These are phyloP conservation scores for Zaprionus vittiger DNA, from an alignment of 1,140 invertebrate genomes.

Conservation along the genomic window DNA sequence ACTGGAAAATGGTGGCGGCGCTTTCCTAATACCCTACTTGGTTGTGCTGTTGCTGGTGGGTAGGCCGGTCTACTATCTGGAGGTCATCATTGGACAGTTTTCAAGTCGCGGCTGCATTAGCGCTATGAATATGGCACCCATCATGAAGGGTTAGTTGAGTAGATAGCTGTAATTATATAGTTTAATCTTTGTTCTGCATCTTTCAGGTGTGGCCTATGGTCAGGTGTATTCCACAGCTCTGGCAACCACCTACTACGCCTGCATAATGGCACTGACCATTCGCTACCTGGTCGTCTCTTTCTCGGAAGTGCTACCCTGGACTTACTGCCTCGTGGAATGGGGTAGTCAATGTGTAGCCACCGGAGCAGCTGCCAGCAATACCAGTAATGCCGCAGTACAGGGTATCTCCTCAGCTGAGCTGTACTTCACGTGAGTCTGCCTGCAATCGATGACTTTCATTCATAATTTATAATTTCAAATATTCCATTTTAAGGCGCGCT, in stretches of 20 bases:
- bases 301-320: slow-evolving; percentile 88
- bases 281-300: slow-evolving; percentile 89
- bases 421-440: slow-evolving; percentile 84
- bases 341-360: slow-evolving; percentile 84
- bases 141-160: slow-evolving; percentile 85
- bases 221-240: slow-evolving; percentile 90
- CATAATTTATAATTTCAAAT: neutral
- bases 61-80: slow-evolving; percentile 93
- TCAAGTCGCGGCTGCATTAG: slow-evolving; percentile 88
- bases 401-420: slow-evolving; percentile 84
- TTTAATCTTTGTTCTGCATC: neutral
- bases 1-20: slow-evolving; percentile 91
- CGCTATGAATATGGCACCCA: slow-evolving; percentile 85
- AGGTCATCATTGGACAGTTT: slow-evolving; percentile 91
- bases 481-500: slow-evolving; percentile 84
- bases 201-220: slow-evolving; percentile 88
- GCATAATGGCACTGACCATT: slow-evolving; percentile 89
- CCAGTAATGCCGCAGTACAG: slow-evolving; percentile 16
- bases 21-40: slow-evolving; percentile 91
- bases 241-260: slow-evolving; percentile 90
- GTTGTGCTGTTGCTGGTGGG: slow-evolving; percentile 91
- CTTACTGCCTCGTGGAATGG: slow-evolving; percentile 88
- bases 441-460: neutral
- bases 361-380: slow-evolving; percentile 28
- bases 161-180: neutral